Evolutionary conservation across 2,113 vertebrate species (phyloP).

Genomic region (Stictonetta naevosa): DNA sequence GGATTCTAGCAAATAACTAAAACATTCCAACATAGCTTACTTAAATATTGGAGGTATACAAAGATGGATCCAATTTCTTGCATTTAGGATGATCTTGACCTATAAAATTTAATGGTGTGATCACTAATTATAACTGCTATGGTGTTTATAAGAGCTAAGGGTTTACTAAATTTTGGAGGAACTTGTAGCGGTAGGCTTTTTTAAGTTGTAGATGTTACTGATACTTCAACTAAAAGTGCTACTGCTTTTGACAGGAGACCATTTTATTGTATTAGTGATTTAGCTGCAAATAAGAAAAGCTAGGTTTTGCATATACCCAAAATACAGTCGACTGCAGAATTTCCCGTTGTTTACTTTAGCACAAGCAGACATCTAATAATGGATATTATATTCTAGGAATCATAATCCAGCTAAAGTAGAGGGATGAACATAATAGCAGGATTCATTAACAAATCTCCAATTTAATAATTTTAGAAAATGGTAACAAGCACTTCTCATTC

Average conservation of each 20-base stretch:
- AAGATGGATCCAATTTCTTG: not conserved
- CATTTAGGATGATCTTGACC: not conserved
- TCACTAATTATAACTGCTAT: not conserved
- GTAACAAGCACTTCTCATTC: not conserved
- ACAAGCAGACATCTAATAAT: not conserved
- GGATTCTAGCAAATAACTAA: not conserved
- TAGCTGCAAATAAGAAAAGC: not conserved
- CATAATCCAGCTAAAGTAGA: not conserved
- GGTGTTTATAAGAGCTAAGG: too few species aligned
- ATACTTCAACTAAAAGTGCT: not conserved
- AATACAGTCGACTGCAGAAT: not conserved
- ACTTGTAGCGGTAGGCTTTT: not conserved
- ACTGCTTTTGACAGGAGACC: not conserved
- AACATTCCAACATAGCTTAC: not conserved
- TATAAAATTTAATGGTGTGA: not conserved
- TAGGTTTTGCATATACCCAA: not conserved
- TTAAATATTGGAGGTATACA: accelerated
- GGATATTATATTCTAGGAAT: not conserved
- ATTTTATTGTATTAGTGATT: not conserved
- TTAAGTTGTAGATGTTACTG: not conserved
- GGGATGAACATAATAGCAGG: not conserved
- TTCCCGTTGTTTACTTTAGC: not conserved
- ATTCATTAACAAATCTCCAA: not conserved
- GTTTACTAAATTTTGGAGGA: not conserved
- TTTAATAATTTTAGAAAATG: not conserved